These are phyloP conservation scores for Otus sunia DNA, from an alignment of 2,113 vertebrate species.

Conservation along the genomic window DNA sequence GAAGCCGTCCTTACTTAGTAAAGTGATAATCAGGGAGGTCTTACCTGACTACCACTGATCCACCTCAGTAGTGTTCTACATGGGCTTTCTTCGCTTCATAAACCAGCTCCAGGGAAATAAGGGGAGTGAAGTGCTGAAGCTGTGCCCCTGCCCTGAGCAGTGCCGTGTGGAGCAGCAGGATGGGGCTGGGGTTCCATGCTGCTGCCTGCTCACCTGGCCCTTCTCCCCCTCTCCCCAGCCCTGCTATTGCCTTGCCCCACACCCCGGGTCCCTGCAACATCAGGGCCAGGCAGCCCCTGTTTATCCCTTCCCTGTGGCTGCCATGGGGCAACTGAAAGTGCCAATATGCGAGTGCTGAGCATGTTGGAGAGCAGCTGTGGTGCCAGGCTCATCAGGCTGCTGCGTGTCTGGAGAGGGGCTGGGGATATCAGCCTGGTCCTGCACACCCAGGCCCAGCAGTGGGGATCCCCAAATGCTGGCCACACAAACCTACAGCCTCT, in stretches of 20 bases:
- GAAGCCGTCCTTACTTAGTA: neutral
- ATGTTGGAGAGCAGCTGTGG: neutral
- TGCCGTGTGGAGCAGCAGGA: accelerated
- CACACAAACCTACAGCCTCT: neutral
- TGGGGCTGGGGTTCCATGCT: neutral
- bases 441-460: accelerated
- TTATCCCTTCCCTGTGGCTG: neutral
- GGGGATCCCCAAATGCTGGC: neutral
- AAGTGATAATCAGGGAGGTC: neutral
- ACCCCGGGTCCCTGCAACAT: neutral
- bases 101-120: too few species aligned
- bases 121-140: neutral
- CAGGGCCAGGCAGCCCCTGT: neutral
- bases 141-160: neutral
- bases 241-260: neutral
- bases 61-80: neutral
- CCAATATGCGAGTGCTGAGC: accelerated
- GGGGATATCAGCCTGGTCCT: neutral
- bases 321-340: neutral
- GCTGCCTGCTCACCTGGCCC: neutral
- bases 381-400: neutral
- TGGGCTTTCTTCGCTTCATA: neutral
- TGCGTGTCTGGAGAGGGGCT: neutral
- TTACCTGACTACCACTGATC: neutral
- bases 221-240: neutral